Percentiles rank a stretch among this genome's conserved stretches.
These are phyloP conservation scores for Prionailurus viverrinus DNA, from an alignment of 2,113 vertebrate species.

Conservation along the genomic window DNA sequence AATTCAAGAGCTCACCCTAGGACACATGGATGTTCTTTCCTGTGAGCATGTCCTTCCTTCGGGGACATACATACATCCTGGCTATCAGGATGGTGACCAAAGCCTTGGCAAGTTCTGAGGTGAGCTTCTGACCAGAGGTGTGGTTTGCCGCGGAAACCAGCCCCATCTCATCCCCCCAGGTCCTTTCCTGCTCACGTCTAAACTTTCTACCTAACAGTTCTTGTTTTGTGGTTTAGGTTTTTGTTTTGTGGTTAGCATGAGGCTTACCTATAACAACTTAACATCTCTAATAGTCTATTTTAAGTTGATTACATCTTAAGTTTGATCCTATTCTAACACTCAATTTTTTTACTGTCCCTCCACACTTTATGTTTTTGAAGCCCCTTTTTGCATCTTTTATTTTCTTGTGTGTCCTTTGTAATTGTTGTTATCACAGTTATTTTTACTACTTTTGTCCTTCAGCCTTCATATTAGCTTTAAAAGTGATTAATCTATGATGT, in stretches of 20 bases:
- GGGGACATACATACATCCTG: background rate
- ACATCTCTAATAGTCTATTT: background rate
- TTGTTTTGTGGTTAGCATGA: background rate
- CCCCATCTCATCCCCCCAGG: background rate
- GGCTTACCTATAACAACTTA: background rate
- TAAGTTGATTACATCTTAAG: background rate
- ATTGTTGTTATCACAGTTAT: background rate
- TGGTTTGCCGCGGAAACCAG: background rate
- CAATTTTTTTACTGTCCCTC: background rate
- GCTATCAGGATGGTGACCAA: background rate
- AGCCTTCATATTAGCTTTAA: background rate
- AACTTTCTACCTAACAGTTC: background rate
- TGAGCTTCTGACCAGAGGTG: background rate
- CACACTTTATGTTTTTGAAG: background rate
- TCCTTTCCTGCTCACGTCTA: background rate
- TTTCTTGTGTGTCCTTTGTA: background rate
- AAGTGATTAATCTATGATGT: background rate
- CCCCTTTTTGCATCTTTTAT: background rate
- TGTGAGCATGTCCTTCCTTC: background rate
- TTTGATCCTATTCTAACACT: background rate
- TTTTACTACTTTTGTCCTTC: background rate
- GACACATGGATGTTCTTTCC: background rate
- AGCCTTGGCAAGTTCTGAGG: background rate
- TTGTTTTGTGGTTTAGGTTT: background rate
- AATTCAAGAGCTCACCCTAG: background rate